Percentiles rank a stretch among this genome's conserved stretches.
phyloP scores from a whole-genome alignment of 1,140 invertebrate species.

The Centruroides vittatus region DNA sequence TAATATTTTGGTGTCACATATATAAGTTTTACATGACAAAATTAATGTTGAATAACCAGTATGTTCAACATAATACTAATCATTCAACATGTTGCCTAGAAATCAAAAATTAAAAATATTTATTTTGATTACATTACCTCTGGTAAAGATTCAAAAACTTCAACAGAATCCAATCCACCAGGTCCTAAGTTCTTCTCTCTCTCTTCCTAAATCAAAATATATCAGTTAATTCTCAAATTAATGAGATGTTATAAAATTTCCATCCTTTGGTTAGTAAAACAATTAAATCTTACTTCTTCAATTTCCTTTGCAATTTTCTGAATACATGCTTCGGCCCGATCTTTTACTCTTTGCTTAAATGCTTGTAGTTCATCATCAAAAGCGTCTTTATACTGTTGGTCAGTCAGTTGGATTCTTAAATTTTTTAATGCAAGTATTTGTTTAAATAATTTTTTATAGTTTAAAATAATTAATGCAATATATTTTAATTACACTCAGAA shows the following conservation, averaged over 20 bases:
- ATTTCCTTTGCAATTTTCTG: constrained; percentile 64
- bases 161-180: constrained; percentile 90
- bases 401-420: constrained; percentile 71
- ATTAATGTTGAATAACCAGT: too few relatives aligned
- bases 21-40: too few relatives aligned
- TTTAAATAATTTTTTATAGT: neutral
- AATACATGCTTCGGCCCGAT: constrained; percentile 75
- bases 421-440: neutral
- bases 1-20: too few relatives aligned
- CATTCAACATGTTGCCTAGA: too few relatives aligned
- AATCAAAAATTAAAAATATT: too few relatives aligned
- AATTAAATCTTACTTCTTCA: constrained; percentile 34
- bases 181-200: constrained; percentile 74
- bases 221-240: constrained; percentile 1
- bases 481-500: too few relatives aligned
- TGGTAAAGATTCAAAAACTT: constrained; percentile 90
- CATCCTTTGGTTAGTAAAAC: neutral
- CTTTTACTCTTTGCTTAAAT: constrained; percentile 77
- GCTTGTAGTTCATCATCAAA: constrained; percentile 85
- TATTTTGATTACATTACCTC: constrained; percentile 41
- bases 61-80: too few relatives aligned
- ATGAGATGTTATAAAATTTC: constrained; percentile 23
- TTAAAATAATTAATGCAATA: neutral
- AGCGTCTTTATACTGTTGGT: constrained; percentile 78
- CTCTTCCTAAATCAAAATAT: constrained; percentile 47